A percentile compares a stretch with the other conserved stretches of the same genome.
Conservation (phyloP, 2,113 vertebrate species). For the Anhinga rufa region DNA sequence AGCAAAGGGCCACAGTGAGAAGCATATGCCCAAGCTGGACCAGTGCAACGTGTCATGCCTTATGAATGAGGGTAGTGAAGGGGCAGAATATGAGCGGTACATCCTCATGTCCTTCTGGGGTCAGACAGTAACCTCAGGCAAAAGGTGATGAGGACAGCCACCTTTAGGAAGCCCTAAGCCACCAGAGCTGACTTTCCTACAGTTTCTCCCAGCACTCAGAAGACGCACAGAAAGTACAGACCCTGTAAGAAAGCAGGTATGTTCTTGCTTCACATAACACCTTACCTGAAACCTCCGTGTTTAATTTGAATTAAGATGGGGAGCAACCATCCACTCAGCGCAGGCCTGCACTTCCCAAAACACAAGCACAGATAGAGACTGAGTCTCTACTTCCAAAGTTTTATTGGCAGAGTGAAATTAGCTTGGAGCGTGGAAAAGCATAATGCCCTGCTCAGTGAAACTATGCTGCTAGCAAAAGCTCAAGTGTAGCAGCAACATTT, state of each 20-base stretch:
- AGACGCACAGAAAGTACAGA: background rate
- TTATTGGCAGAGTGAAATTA: background rate
- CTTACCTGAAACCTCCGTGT: background rate
- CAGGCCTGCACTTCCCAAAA: background rate
- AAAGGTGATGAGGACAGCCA: background rate
- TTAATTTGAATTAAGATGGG: background rate
- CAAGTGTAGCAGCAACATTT: background rate
- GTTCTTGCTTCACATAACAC: background rate
- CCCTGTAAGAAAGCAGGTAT: background rate
- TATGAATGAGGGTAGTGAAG: background rate
- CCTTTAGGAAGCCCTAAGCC: background rate
- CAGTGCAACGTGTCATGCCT: rapidly evolving
- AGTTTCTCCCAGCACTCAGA: background rate
- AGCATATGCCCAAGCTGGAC: rapidly evolving
- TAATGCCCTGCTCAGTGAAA: background rate
- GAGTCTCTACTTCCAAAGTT: background rate
- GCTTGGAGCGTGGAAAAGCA: background rate
- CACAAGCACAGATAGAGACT: background rate
- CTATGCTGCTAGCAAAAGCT: background rate
- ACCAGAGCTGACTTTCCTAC: background rate
- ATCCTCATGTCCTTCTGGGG: background rate
- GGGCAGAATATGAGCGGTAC: background rate
- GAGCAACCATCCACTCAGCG: background rate
- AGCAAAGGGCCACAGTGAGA: background rate
- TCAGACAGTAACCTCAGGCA: background rate